Conservation (phyloP, 2,888 invertebrate species). For the Pemphredon lugubris region DNA sequence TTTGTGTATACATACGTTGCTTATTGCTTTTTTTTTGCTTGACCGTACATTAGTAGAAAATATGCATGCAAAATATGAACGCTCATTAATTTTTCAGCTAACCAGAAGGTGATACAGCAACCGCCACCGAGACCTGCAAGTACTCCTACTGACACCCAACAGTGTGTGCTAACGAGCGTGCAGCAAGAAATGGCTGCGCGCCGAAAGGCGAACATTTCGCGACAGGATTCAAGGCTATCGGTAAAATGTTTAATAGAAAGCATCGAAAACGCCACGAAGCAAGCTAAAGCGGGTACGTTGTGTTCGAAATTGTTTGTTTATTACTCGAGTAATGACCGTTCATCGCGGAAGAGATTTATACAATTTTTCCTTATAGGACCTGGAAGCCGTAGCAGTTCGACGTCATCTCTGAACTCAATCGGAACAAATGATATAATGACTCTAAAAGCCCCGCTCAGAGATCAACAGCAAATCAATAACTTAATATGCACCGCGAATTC, state of each 20-base stretch:
- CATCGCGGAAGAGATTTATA: not conserved
- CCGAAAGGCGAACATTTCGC: slow-evolving; percentile 82
- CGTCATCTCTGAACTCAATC: slow-evolving; percentile 81
- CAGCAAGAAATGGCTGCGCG: slow-evolving; percentile 84
- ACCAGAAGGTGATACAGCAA: slow-evolving; percentile 74
- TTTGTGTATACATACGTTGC: slow-evolving; percentile 49
- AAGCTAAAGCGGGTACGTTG: slow-evolving; percentile 83
- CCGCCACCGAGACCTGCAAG: slow-evolving; percentile 75
- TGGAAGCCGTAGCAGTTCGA: slow-evolving; percentile 86
- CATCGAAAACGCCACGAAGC: slow-evolving; percentile 93
- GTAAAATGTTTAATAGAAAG: slow-evolving; percentile 96
- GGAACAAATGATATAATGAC: slow-evolving; percentile 78
- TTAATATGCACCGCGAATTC: slow-evolving; percentile 76
- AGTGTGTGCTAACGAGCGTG: slow-evolving; percentile 82
- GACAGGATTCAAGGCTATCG: slow-evolving; percentile 90
- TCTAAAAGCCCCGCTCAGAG: slow-evolving; percentile 76
- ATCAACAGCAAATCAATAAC: slow-evolving; percentile 79
- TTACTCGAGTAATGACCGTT: not conserved
- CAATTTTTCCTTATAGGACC: slow-evolving; percentile 72
- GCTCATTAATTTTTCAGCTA: slow-evolving; percentile 67
- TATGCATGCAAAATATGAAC: not conserved
- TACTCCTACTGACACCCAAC: slow-evolving; percentile 82
- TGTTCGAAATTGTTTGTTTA: not conserved
- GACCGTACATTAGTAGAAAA: slow-evolving; percentile 1
- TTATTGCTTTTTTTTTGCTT: slow-evolving; percentile 47